Evolutionary conservation across 2,888 invertebrate genomes (phyloP), one percentile per base, ranked within the genome.

Genomic region (Creontiades dilutus): DNA sequence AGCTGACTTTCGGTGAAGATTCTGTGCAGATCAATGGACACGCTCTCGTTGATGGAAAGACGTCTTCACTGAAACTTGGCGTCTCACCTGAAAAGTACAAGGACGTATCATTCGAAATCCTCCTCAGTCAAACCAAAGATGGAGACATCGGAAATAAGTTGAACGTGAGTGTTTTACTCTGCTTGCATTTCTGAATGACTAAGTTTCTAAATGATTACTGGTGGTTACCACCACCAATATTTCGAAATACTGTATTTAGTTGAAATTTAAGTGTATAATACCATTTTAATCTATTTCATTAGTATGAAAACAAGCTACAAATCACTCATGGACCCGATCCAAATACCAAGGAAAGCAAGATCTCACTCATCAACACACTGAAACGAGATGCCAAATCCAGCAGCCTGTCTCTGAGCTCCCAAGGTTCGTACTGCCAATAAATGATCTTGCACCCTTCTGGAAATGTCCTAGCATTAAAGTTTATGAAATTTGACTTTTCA

Each of bases 311-410:
- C 91, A 94, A 94, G 81, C 92, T 95, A 2, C 94, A 95, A 61
- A 92, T 96, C 13, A 93, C 94, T 28, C 96, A 96, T 92, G 96
- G 96, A 0, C 93, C 94, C 0, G 96, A 96, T 92, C 93, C 95
- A 13, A 94, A 94, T 14, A 95, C 95, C 55, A 93, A 94, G 68
- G 93, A 93, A 37, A 95, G 95, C 91, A 94, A 94, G 19, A 92
- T 96, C 0, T 94, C 94, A 0, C 87, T 96, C 5, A 57, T 76
- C 76, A 86, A 80, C 80, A 89, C 85, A 47, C 68, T 86, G 11
- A 88, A 88, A 46, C 89, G 89, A n/a, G 89, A 89, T 27, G 68
- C 82, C 89, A 82, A 75, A 14, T 46, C 82, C 47, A 46, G 48
- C 19, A 89, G 68, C 47, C 57, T 84, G 23, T 48, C 82, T 48